Conservation (phyloP, 1,140 invertebrate genomes). For the Luehdorfia chinensis region DNA sequence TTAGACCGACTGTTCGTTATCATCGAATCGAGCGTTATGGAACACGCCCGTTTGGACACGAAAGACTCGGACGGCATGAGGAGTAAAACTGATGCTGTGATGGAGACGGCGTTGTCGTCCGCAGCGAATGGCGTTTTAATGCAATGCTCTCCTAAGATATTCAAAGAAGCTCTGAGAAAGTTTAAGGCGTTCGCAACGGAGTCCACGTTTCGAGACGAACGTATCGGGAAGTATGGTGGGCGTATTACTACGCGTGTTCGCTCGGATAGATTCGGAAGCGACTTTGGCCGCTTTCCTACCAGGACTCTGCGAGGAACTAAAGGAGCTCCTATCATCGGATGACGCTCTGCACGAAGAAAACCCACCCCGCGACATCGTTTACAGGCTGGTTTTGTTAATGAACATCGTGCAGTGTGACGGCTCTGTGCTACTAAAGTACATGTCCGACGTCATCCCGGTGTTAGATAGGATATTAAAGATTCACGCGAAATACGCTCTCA, state of each 20-base stretch:
- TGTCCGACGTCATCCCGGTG: conserved; percentile 78
- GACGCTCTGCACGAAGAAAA: conserved; percentile 82
- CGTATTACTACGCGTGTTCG: conserved; percentile 83
- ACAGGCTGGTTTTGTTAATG: conserved; percentile 86
- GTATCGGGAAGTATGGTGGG: conserved; percentile 89
- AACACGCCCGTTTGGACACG: conserved; percentile 82
- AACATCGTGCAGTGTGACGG: conserved; percentile 83
- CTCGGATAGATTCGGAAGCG: conserved; percentile 81
- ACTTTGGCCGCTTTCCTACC: conserved; percentile 86
- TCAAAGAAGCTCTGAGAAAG: conserved; percentile 85
- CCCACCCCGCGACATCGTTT: conserved; percentile 87
- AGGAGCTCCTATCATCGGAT: conserved; percentile 74
- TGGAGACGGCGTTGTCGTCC: conserved; percentile 83
- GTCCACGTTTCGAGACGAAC: conserved; percentile 87
- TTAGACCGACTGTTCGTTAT: conserved; percentile 87
- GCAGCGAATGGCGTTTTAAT: conserved; percentile 82
- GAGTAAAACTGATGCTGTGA: conserved; percentile 83
- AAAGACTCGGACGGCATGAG: conserved; percentile 78
- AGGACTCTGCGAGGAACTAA: conserved; percentile 78
- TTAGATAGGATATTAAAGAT: conserved; percentile 81
- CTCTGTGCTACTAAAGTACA: conserved; percentile 79
- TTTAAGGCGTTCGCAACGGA: conserved; percentile 84
- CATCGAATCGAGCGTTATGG: conserved; percentile 85
- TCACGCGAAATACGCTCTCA: conserved; percentile 80
- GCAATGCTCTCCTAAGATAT: conserved; percentile 76